These are phyloP conservation scores for Drosophila mercatorum DNA, from an alignment of 2,888 invertebrate species.

Conservation along the genomic window DNA sequence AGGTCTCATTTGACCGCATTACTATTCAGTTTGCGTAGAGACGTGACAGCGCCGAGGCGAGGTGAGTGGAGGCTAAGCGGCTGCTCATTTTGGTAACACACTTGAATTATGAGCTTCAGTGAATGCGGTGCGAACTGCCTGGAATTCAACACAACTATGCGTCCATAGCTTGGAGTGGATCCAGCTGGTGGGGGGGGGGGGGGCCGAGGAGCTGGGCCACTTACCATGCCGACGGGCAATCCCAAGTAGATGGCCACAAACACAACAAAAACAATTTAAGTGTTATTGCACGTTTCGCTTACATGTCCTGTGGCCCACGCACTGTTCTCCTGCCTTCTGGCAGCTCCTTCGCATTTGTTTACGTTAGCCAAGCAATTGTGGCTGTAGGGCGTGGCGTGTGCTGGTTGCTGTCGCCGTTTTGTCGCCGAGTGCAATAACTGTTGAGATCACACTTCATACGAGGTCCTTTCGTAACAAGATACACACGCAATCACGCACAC, in stretches of 20 bases:
- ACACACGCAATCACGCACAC: neutral
- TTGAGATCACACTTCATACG: slow-evolving; percentile 63
- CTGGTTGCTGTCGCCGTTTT: slow-evolving; percentile 41
- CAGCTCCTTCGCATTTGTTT: slow-evolving; percentile 27
- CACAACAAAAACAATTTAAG: slow-evolving; percentile 72
- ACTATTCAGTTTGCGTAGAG: slow-evolving; percentile 70
- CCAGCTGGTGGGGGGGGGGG: neutral
- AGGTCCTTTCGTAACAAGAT: slow-evolving; percentile 27
- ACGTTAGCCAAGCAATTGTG: slow-evolving; percentile 27
- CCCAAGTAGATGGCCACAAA: slow-evolving; percentile 43
- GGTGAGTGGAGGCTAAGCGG: slow-evolving; percentile 3
- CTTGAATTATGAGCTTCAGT: slow-evolving; percentile 68
- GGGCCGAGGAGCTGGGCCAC: slow-evolving; percentile 35
- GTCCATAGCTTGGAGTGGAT: slow-evolving; percentile 23
- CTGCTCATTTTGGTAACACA: slow-evolving; percentile 46
- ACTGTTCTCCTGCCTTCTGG: slow-evolving; percentile 8
- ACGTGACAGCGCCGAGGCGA: neutral
- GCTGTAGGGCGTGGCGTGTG: slow-evolving; percentile 11
- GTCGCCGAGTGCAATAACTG: slow-evolving; percentile 70
- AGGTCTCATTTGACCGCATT: slow-evolving; percentile 66
- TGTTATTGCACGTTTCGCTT: slow-evolving; percentile 76
- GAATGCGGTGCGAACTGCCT: slow-evolving; percentile 32
- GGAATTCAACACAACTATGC: slow-evolving; percentile 22
- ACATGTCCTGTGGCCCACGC: slow-evolving; percentile 43
- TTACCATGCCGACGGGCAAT: slow-evolving; percentile 50